These are phyloP conservation scores for Dermatemys mawii DNA, from an alignment of 2,113 vertebrate genomes.

Conservation along the genomic window DNA sequence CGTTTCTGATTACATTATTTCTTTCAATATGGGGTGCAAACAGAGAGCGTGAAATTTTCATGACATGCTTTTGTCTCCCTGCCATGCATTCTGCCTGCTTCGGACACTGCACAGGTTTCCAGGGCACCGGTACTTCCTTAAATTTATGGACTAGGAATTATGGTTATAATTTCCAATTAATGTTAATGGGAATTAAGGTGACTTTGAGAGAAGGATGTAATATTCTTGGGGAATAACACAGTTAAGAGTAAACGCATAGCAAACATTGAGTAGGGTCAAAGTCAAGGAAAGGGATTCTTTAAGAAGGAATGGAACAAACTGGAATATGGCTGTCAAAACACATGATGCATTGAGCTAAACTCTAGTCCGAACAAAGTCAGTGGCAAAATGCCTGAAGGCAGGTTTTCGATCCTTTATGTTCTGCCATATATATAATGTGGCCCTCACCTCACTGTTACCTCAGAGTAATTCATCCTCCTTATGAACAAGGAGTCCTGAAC, in stretches of 20 bases:
- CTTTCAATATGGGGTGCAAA: not conserved
- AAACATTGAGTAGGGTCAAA: not conserved
- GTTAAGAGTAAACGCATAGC: not conserved
- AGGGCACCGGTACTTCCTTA: not conserved
- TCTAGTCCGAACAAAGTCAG: not conserved
- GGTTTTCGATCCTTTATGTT: not conserved
- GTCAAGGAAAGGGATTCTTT: not conserved
- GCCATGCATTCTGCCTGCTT: accelerated
- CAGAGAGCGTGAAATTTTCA: not conserved
- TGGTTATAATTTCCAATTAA: accelerated
- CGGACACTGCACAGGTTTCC: not conserved
- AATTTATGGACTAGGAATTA: accelerated
- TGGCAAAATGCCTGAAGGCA: not conserved
- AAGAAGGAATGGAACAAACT: not conserved
- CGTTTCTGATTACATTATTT: not conserved
- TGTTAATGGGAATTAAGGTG: not conserved
- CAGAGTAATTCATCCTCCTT: not conserved
- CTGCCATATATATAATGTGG: not conserved
- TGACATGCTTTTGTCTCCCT: not conserved
- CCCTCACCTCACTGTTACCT: not conserved
- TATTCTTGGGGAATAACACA: not conserved
- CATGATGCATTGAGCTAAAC: not conserved
- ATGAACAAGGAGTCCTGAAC: not conserved
- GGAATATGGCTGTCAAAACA: not conserved
- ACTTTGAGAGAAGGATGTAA: not conserved